Percentiles rank a stretch among this genome's conserved stretches.
These are phyloP conservation scores for Pyralis farinalis DNA, from an alignment of 2,888 invertebrate species.

Conservation along the genomic window DNA sequence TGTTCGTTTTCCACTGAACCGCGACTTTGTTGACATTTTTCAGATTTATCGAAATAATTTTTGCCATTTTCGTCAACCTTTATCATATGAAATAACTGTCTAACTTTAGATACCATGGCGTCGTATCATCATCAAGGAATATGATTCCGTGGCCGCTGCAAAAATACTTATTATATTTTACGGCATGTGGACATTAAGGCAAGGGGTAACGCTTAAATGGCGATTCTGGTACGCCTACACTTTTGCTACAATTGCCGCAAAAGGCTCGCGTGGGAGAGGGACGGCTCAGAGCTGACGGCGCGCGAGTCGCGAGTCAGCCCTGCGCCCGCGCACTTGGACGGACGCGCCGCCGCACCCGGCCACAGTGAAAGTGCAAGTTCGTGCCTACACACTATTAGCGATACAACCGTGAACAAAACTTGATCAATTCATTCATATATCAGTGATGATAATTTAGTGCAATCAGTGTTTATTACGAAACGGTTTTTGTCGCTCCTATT, in stretches of 20 bases:
- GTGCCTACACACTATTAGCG: conserved; percentile 33
- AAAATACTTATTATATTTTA: too few species aligned
- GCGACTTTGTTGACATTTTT: too few species aligned
- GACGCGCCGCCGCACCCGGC: conserved; percentile 46
- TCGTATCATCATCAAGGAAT: too few species aligned
- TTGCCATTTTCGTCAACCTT: too few species aligned
- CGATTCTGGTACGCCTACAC: conserved; percentile 64
- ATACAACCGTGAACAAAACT: conserved; percentile 26
- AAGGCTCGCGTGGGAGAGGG: conserved; percentile 57
- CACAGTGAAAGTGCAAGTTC: conserved; percentile 62
- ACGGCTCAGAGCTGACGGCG: conserved; percentile 24
- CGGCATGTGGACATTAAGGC: not conserved
- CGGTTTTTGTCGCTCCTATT: conserved; percentile 25
- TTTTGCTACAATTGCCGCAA: conserved; percentile 48
- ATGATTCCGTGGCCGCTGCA: too few species aligned
- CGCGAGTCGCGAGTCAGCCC: conserved; percentile 59
- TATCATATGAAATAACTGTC: too few species aligned
- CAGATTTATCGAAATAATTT: too few species aligned
- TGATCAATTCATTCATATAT: conserved; percentile 16
- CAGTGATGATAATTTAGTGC: conserved; percentile 14
- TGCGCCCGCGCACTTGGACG: conserved; percentile 59
- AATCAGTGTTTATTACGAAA: conserved; percentile 16
- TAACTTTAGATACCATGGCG: too few species aligned
- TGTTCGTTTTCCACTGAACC: too few species aligned
- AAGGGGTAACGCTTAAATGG: conserved; percentile 65